These are phyloP conservation scores for Aurelia coerulea DNA, from an alignment of 30 jellyfish, hydroid and myxozoan species.

Conservation along the genomic window DNA sequence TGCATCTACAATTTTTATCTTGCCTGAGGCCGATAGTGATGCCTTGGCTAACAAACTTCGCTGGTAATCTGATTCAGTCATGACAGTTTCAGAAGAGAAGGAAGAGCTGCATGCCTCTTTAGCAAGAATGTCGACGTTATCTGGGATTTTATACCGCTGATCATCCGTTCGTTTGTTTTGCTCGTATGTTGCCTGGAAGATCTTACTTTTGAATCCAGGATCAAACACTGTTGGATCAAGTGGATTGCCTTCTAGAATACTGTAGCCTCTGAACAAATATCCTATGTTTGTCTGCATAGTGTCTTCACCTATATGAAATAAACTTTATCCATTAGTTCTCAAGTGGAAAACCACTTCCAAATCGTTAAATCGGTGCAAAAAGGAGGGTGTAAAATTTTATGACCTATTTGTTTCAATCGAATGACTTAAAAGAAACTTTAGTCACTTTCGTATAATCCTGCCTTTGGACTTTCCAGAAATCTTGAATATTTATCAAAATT, in stretches of 20 bases:
- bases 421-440: too few species aligned
- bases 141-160: constrained; percentile 37
- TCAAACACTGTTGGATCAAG: constrained; percentile 32
- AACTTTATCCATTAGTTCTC: too few species aligned
- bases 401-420: too few species aligned
- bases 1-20: constrained; percentile 15
- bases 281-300: constrained; percentile 48
- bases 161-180: constrained; percentile 36
- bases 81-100: constrained; percentile 21
- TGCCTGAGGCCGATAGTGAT: constrained; percentile 17
- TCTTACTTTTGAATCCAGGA: constrained; percentile 39
- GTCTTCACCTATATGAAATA: not conserved
- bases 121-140: constrained; percentile 25
- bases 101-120: constrained; percentile 53
- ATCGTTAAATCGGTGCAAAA: too few species aligned
- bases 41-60: constrained; percentile 29
- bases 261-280: constrained; percentile 56
- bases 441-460: too few species aligned
- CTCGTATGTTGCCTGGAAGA: constrained; percentile 23
- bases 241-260: constrained; percentile 47
- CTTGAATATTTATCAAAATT: too few species aligned
- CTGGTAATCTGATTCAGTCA: constrained; percentile 49
- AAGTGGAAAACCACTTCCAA: too few species aligned
- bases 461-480: too few species aligned
- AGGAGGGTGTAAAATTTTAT: too few species aligned